Evolutionary conservation across 2,113 vertebrate species (phyloP), one percentile per base, ranked within the genome.

Genomic region (Cariama cristata): DNA sequence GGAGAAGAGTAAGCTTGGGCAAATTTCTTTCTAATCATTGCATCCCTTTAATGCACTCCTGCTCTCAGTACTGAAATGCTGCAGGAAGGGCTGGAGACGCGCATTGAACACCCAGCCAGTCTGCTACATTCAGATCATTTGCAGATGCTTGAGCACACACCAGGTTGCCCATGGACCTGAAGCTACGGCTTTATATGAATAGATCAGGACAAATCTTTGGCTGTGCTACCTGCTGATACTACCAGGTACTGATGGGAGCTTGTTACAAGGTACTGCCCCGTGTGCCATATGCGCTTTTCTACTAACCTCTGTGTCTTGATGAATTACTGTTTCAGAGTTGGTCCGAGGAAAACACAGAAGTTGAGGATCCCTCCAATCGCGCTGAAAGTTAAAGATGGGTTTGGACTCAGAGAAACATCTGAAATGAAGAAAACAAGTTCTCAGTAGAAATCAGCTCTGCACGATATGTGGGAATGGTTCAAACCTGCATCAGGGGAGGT

Each of bases 321-420:
- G 98, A 85, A 99, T 95, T 30, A 99, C 98, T 2, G 98, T 98
- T 92, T 99, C 98, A 1, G 99, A 75, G 98, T 99, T 2, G 98
- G 98, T 76, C 99, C 99, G 69, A 99, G 91, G 89, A 99, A 97
- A 82, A 99, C 85, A 55, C 98, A 99, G 95, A 99, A 99, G 94
- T 99, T 98, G 0, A 97, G 88, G 66, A 97, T 62, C 24, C 97
- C 94, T 88, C 97, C 96, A 80, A 94, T 88, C 16, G 91, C 93
- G 49, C 83, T 86, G 95, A 98, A 98, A 84, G 92, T 97, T 77
- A 97, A 18, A 55, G 96, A 95, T n/a, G 96, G 97, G 38, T 94
- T 95, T 82, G 95, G 95, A 59, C 77, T 97, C 66, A 97, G 87
- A 63, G 88, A 91, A 77, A 96, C 82, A 84, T 98, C 96, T 97